phyloP scores from a whole-genome alignment of 1,140 invertebrate genomes.

The Aphelinus certus region DNA sequence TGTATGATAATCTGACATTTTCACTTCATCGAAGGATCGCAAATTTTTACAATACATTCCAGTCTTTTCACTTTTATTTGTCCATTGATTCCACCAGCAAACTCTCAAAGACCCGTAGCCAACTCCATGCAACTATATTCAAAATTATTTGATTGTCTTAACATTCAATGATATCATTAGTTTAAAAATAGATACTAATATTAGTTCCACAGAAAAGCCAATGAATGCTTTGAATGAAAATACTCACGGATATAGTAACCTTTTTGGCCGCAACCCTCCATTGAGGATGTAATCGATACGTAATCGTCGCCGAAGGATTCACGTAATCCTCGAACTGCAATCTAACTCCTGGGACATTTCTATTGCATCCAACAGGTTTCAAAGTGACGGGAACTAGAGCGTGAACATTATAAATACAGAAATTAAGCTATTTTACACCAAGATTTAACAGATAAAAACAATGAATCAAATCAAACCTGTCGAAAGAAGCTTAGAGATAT shows the following conservation, averaged over 20 bases:
- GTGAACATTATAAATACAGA: constrained; percentile 5
- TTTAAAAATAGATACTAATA: no score
- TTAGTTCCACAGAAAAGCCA: no score
- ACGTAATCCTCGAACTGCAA: constrained; percentile 52
- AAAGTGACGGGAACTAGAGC: constrained; percentile 48
- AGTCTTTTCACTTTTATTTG: neutral
- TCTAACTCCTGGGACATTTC: constrained; percentile 25
- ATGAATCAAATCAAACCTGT: constrained; percentile 37
- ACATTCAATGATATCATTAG: no score
- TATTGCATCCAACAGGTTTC: constrained; percentile 39
- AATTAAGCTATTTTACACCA: constrained; percentile 5
- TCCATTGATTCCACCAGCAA: constrained; percentile 48
- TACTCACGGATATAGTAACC: constrained; percentile 43
- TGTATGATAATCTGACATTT: constrained; percentile 1
- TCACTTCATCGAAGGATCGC: neutral
- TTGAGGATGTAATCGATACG: constrained; percentile 49
- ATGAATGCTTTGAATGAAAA: constrained; percentile 1
- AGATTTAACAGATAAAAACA: neutral
- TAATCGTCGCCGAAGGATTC: constrained; percentile 41
- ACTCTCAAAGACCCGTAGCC: constrained; percentile 52
- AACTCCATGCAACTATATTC: constrained; percentile 46
- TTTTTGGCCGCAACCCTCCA: constrained; percentile 46
- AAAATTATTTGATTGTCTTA: constrained; percentile 1
- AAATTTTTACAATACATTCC: constrained; percentile 19
- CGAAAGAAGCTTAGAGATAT: constrained; percentile 41